Base-by-base conservation (phyloP, 2,113 vertebrate species). In the Zosterops hypoxanthus region DNA sequence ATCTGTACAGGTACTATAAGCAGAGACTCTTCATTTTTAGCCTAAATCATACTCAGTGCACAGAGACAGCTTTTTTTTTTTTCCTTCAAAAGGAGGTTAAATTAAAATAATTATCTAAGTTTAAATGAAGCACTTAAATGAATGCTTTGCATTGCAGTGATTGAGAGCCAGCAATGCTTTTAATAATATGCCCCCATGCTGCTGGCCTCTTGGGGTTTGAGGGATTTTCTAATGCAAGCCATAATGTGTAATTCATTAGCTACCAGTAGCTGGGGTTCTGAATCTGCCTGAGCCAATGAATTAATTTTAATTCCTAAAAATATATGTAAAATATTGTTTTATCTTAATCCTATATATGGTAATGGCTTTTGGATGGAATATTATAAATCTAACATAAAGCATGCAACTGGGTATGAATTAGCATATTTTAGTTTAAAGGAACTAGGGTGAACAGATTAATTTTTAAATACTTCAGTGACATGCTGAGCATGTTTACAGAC, bases 41-140 rank as follows among this genome's bases (percentile, higher is more conserved):
- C 19, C 34, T 77, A 59, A 86, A 34, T 73, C 9, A 15, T 93
- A 57, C 4, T 76, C 8, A 19, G 4, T 77, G 55, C 36, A 22
- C 2, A 2, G 39, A 86, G 16, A 57, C 24, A 71, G 14, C 1
- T 34, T 36, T 46, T 61, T 82, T 60, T 36, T 14, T 82, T 61
- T 12, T n/a, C 59, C 10, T 83, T 66, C 39, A 56, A 28, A 55
- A 64, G 13, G 7, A 78, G 18, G 26, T 34, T 81, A 80, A 68
- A 50, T 91, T 15, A 2, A 26, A 52, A 65, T 60, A 80, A 84
- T 47, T 2, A 75, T 34, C 26, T 75, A 49, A 19, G 13, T 81
- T 92, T 94, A 88, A 93, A 90, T n/a, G 28, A 88, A 91, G 56
- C 36, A 28, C 42, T 86, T 88, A 77, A 86, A 29, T 63, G 11